Base-by-base conservation (phyloP, 2,113 vertebrate genomes). In the Macroglossus sobrinus region DNA sequence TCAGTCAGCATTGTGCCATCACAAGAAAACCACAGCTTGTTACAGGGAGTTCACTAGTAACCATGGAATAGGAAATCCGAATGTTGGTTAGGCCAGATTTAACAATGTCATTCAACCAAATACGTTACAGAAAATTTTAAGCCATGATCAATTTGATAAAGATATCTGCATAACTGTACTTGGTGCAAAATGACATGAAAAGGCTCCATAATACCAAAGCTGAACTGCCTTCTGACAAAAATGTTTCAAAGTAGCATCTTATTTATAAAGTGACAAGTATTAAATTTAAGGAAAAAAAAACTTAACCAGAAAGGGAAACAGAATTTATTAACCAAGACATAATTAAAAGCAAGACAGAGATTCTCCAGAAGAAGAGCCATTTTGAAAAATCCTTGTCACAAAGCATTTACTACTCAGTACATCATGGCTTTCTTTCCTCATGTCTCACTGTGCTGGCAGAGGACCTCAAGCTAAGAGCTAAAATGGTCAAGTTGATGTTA, bases 111-210 rank as follows among this genome's bases (percentile, higher is more conserved):
- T 88, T 97, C 91, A 97, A 91, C 90, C 96, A 97, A 92, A 98
- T 95, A 97, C 96, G 96, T 96, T 93, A 0, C 87, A 98, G 95
- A 97, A 97, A 96, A 89, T 96, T 97, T 95, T 93, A 97, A 97
- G 95, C 95, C 97, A 94, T 87, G 89, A 87, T 95, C 96, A 97
- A 97, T 98, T 95, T 97, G 76, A 91, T 98, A 84, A 98, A 98
- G 98, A 96, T 96, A 97, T 94, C 88, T 97, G 97, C 94, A 96
- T 97, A 97, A 98, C 97, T 97, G 97, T 8, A 43, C 78, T 95
- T 97, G 96, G 94, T 94, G 92, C 81, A 97, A 97, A 98, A 96
- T 98, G 79, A 98, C 97, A 90, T 71, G 93, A 96, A 97, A 98
- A 95, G 89, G 59, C 53, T 45, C 97, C 81, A 0, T 3, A 91